Evolutionary conservation across 2,797 vertebrate species (phyloP), one percentile per base, ranked within the genome.

Genomic region (Poeciliopsis gracilis): DNA sequence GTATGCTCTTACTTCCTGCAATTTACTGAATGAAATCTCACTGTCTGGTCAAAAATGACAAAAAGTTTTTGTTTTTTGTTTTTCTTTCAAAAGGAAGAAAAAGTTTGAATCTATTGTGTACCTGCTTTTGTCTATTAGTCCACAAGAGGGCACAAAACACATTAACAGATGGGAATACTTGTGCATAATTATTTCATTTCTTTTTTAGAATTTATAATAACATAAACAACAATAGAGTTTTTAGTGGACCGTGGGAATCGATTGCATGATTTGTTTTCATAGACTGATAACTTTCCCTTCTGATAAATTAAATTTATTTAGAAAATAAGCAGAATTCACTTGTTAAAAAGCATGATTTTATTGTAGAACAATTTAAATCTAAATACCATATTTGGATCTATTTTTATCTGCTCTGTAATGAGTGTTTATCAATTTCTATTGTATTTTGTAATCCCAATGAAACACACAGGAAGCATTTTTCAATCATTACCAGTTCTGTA

Each of bases 131-230:
- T 28, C 51, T 69, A 0, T 43, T 43, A 59, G 33, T 51, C 79
- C 79, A 80, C 66, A 63, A 80, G 79, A 51, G 79, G 79, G 79
- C 73, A 41, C 33, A 72, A 69, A 23, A 47, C 30, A 75, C 51
- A 55, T 61, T 36, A 43, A 15, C 41, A 71, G 72, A 69, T 15
- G 5, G 59, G 25, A 36, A n/a, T 30, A 71, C 55, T 49, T 71
- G 28, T 49, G 30, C 47, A 25, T 61, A 36, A 45, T 69, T 69
- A 36, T 69, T 79, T 67, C 1, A 66, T 18, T 66, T 51, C 9
- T 53, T 66, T 63, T 38, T 33, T 51, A 38, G 12, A 11, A 55
- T 55, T 55, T 55, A n/a, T 55, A n/a, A n/a, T 55, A n/a, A n/a
- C 4, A 55, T 55, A 55, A n/a, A n/a, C 3, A 53, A 25, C 13